Base-by-base conservation (phyloP, 2,888 invertebrate genomes). In the Buathra laborator region DNA sequence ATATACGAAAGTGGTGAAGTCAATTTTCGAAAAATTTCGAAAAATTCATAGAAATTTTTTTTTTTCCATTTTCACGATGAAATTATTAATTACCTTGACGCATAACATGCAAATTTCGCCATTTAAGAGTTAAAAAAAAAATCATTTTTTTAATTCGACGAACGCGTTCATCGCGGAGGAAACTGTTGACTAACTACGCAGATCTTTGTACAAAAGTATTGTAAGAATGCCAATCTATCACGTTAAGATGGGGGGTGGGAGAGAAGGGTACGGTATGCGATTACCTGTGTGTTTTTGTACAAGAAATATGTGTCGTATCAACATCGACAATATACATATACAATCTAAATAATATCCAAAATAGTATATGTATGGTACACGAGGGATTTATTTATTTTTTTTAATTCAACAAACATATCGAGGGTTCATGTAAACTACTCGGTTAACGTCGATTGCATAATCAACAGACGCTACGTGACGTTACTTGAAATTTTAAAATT, bases 261-360 rank as follows among this genome's bases (percentile, higher is more conserved):
- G 37, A 7, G 37, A 37, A 7, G 32, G 14, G 14, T 3, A 37
- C 43, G 67, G 12, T 37, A 74, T 74, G 67, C 48, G 53, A 76
- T 51, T 66, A 70, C 14, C 24, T 24, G 46, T 67, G 70, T 70
- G 68, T 68, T 48, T 75, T 70, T 81, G 68, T 81, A 75, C 75
- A 81, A 74, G 59, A 81, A 9, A 43, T 29, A 16, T 70, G 74
- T 59, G 46, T 81, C 46, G 14, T 37, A 70, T 43, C 64, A 66
- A 70, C 43, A 16, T 14, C 29, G 74, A 81, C 62, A 81, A 75
- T 70, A 51, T 75, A 81, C 81, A 75, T 59, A 16, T 19, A 70
- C 24, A 70, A 64, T 37, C 64, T 71, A 79, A 24, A 71, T 37
- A 71, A 68, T 68, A 59, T 59, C 66, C 4, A 32, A 64, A 5